Evolutionary conservation across 92 coral and sea anemone genomes (phyloP), one percentile per base, ranked within the genome.

Genomic region (Pocillopora grandis): DNA sequence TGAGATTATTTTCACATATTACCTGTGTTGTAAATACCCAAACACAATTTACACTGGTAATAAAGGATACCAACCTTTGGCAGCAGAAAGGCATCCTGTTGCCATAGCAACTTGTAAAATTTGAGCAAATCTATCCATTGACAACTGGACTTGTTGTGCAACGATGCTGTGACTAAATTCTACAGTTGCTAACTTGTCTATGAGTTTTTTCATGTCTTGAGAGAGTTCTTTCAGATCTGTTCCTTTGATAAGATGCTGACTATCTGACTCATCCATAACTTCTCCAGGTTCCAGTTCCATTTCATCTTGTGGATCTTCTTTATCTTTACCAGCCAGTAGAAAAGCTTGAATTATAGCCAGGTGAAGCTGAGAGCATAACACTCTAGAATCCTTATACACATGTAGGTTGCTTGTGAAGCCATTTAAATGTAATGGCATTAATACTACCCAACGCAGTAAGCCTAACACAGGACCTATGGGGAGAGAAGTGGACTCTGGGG

Each of bases 211-310:
- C 83, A 94, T 87, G 64, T 80, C 82, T 2, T 71, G 71, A 1
- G 92, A 81, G 62, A 94, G 80, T 62, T 76, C 77, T 66, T 85
- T 89, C 33, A 94, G 89, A 56, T 94, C 98, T 37, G 84, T 71
- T 36, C 93, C 92, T 61, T 88, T 92, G n/a, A 94, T 77, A 37
- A 94, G 78, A 80, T 92, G 87, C 33, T 90, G 82, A 36, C 71
- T 85, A 23, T 90, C 95, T 9, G 92, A 86, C 36, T 94, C 99
- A 33, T 96, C 99, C 93, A 92, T 93, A 5, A 96, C 99, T 62
- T 96, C 99, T 56, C 99, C 99, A 0, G 99, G 99, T 56, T 96
- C 99, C 75, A 96, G 86, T 76, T 96, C 98, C 94, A 96, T 92
- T 62, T 96, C 98, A 48, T 90, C 95, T 56, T 93, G 94, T 15